Percentiles rank a stretch among this genome's conserved stretches.
These are phyloP conservation scores for Crotalus viridis DNA, from an alignment of 2,113 vertebrate species.

Conservation along the genomic window DNA sequence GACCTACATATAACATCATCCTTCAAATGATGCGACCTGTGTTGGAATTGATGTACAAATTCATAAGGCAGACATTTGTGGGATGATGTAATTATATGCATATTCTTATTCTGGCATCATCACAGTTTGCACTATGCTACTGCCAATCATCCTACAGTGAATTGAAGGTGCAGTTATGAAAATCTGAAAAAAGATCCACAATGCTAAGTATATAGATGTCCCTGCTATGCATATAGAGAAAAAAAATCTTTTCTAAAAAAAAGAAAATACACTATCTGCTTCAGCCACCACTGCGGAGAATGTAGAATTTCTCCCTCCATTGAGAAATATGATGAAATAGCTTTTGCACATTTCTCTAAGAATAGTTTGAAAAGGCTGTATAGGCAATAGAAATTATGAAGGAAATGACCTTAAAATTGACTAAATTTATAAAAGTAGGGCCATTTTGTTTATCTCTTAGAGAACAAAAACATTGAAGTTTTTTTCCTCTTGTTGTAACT, in stretches of 20 bases:
- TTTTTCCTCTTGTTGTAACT: background rate
- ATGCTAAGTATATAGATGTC: background rate
- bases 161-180: background rate
- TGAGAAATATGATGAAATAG: background rate
- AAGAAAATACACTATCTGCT: background rate
- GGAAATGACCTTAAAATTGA: background rate
- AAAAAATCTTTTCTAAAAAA: background rate
- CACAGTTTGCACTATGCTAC: background rate
- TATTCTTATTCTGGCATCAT: background rate
- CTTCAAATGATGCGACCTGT: background rate
- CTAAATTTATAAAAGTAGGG: background rate
- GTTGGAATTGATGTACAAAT: background rate
- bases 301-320: background rate
- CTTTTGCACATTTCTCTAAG: background rate
- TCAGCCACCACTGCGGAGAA: background rate
- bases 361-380: background rate
- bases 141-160: background rate
- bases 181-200: background rate
- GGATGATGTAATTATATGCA: background rate
- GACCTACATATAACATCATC: background rate
- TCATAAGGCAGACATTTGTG: background rate
- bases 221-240: background rate
- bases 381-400: background rate
- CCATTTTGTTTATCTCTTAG: background rate
- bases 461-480: background rate